Percentiles rank a stretch among this genome's conserved stretches.
These are phyloP conservation scores for Hypothenemus hampei DNA, from an alignment of 1,140 invertebrate genomes.

Conservation along the genomic window DNA sequence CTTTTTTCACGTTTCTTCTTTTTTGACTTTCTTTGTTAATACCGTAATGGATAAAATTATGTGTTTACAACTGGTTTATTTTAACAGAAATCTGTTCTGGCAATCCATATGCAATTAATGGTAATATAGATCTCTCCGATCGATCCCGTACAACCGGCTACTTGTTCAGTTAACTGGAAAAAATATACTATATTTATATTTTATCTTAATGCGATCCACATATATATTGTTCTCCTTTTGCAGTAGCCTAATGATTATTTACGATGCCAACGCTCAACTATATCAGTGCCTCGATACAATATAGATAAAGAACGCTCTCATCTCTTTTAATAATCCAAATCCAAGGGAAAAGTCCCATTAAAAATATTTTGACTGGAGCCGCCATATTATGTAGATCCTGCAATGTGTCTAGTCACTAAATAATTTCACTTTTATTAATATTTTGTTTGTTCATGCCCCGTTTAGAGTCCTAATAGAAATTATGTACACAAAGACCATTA, in stretches of 20 bases:
- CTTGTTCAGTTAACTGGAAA: conserved; percentile 6
- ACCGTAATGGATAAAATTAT: conserved; percentile 12
- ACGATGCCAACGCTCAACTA: conserved; percentile 1
- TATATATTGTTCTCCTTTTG: conserved; percentile 18
- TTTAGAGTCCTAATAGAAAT: too few species aligned
- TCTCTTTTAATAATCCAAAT: too few species aligned
- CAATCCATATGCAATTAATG: conserved; percentile 24
- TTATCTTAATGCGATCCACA: conserved; percentile 24
- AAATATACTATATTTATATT: conserved; percentile 12
- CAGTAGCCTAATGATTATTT: conserved; percentile 3
- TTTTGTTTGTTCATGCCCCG: too few species aligned
- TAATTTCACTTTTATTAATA: too few species aligned
- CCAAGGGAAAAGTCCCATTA: too few species aligned
- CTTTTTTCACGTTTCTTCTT: too few species aligned
- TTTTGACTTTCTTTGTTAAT: conserved; percentile 1
- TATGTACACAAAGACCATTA: too few species aligned
- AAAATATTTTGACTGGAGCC: too few species aligned
- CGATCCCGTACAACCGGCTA: conserved; percentile 8
- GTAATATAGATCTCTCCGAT: conserved; percentile 23
- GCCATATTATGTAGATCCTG: too few species aligned
- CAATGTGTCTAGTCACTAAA: too few species aligned
- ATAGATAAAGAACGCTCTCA: too few species aligned
- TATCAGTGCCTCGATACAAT: too few species aligned
- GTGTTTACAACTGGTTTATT: conserved; percentile 21
- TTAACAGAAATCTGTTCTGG: conserved; percentile 19